Conservation (phyloP, 1,140 invertebrate genomes). For the Scaptodrosophila lebanonensis region DNA sequence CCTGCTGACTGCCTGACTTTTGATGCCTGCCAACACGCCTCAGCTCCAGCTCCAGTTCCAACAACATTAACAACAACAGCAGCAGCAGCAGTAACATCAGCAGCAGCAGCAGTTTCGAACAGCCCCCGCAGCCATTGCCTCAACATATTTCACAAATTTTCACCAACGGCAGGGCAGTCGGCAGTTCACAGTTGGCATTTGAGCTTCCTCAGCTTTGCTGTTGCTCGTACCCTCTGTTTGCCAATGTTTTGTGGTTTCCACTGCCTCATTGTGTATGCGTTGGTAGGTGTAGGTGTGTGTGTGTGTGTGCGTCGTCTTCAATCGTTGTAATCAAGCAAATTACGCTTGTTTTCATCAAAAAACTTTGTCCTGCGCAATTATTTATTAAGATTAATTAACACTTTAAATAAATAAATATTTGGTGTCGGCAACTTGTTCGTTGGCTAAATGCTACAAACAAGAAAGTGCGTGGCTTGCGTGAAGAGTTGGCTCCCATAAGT, state of each 20-base stretch:
- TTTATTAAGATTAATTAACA: slow-evolving; percentile 74
- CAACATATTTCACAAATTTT: slow-evolving; percentile 65
- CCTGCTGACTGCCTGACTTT: slow-evolving; percentile 71
- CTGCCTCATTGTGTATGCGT: not conserved
- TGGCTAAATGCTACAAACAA: slow-evolving; percentile 48
- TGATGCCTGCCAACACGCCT: slow-evolving; percentile 34
- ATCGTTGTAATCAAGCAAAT: slow-evolving; percentile 61
- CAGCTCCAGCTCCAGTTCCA: not conserved
- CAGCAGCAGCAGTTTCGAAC: too few relatives aligned
- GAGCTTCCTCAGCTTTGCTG: not conserved
- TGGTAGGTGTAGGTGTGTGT: slow-evolving; percentile 1
- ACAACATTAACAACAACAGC: not conserved
- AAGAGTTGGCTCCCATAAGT: too few relatives aligned
- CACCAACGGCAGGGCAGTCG: slow-evolving; percentile 31
- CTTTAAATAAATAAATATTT: slow-evolving; percentile 73
- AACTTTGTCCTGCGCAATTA: slow-evolving; percentile 66
- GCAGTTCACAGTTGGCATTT: slow-evolving; percentile 30
- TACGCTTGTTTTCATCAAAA: slow-evolving; percentile 73
- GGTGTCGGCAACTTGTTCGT: slow-evolving; percentile 52
- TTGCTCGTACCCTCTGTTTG: slow-evolving; percentile 23
- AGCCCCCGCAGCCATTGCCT: slow-evolving; percentile 21
- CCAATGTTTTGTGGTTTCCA: slow-evolving; percentile 43
- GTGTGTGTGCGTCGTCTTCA: not conserved
- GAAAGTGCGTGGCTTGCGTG: too few relatives aligned
- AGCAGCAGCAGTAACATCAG: not conserved